Base-by-base conservation (phyloP, 2,797 vertebrate species). In the Coccyzus lansbergi region DNA sequence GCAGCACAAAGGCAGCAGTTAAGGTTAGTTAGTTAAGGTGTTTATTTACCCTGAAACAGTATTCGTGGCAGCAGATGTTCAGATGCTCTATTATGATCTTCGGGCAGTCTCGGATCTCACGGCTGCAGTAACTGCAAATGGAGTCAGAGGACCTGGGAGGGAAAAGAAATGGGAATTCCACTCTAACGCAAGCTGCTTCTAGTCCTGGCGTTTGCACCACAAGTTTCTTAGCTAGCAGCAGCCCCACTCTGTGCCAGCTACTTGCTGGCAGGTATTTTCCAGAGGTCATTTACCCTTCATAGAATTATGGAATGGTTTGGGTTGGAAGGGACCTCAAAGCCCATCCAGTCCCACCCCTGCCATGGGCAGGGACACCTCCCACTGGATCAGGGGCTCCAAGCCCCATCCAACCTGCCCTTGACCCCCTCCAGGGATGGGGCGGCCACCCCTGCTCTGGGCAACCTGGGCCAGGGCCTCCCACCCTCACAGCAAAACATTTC, bases 61-160 rank as follows among this genome's bases (percentile, higher is more conserved):
- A 96, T 20, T 99, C 98, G 10, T 99, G 99, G 97, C 99, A 99
- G 97, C 98, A 98, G 97, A 99, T 99, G 85, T 98, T 98, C 33
- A 99, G 98, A 87, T 99, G 98, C 68, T 99, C 98, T 16, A 99
- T 98, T 64, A 98, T 99, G 95, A 99, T 99, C 97, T 98, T 99
- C 51, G 98, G 98, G 51, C 99, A 98, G 28, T 98, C 98, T 86
- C 97, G 98, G 91, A 99, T 99, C 83, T 94, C 97, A 31, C 96
- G 83, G 63, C 97, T 97, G n/a, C 99, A 99, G 95, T 98, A 99
- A 6, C 97, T 99, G 84, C 99, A 99, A 76, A 95, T 48, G 25
- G 97, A 95, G 34, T 96, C 97, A 2, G 42, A 72, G 83, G 86
- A 26, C 89, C 98, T 98, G 93, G 4, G 29, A n/a, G 20, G 49